Evolutionary conservation across 2,113 vertebrate species (phyloP), one percentile per base, ranked within the genome.

Genomic region (Anser cygnoides): DNA sequence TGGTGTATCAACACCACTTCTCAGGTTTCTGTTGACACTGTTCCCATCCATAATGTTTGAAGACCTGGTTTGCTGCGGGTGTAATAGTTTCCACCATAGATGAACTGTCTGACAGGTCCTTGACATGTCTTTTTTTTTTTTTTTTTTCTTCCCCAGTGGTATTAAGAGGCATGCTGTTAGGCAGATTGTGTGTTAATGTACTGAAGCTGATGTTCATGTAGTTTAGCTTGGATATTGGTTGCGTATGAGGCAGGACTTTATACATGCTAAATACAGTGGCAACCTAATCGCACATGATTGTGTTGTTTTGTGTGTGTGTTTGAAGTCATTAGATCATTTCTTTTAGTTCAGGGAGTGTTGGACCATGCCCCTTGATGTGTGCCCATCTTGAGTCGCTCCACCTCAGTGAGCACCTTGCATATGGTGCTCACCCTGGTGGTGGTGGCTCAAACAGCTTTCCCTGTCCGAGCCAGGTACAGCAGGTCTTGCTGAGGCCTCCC

Each of bases 261-360:
- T 59, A 58, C 4, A 14, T 17, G 8, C 31, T n/a, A 19, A 54
- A 49, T 52, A 19, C 22, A 75, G 18, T 13, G 81, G 37, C 50
- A 77, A 0, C 16, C 37, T 55, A 49, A 81, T 23, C 2, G 23
- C 28, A 23, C 20, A 52, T 49, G 0, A 10, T 72, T 63, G 50
- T 20, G 18, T 29, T 16, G 59, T 52, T n/a, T 6, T 78, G 55
- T 59, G 2, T 20, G 55, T 78, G 19, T 18, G 44, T 67, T 73
- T 23, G 0, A 76, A 86, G 50, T 70, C 3, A 3, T 73, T 39
- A 46, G 6, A 10, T 71, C 6, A 13, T 89, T 67, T 31, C 13
- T 29, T 91, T 50, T 26, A 29, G 17, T 87, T 78, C 31, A 58
- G 35, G 31, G 54, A 44, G 11, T 57, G 5, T 52, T 80, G 21